Conservation (phyloP, 2,797 vertebrate species). For the Lacerta agilis region DNA sequence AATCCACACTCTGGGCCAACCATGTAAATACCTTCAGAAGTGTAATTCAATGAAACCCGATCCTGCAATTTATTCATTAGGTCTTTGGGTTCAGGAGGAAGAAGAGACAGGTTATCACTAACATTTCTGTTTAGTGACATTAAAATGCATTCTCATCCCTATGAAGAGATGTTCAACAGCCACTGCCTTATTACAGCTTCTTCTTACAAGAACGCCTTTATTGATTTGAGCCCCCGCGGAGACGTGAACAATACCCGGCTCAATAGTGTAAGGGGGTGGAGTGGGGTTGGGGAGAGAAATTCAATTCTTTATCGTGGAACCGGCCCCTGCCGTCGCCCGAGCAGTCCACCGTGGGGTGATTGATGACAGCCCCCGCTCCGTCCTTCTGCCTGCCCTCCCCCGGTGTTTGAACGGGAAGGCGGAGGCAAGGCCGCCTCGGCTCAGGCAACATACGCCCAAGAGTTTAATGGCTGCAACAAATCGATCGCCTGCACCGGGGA, state of each 20-base stretch:
- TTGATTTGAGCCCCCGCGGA: neutral
- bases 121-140: neutral
- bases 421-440: conserved; percentile 46
- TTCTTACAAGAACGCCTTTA: conserved; percentile 16
- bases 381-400: conserved; percentile 36
- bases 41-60: neutral
- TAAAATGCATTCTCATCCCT: neutral
- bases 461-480: conserved; percentile 61
- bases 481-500: conserved; percentile 7
- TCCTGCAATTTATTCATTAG: neutral
- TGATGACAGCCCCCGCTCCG: conserved; percentile 75
- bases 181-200: conserved; percentile 51
- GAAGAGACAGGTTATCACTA: too few species aligned
- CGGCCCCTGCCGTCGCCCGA: conserved; percentile 68
- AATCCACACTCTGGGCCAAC: neutral
- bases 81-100: neutral
- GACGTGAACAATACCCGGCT: neutral
- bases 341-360: conserved; percentile 72
- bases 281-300: neutral
- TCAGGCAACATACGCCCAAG: conserved; percentile 41
- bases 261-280: neutral
- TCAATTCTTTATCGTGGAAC: conserved; percentile 69
- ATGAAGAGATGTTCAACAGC: conserved; percentile 1
- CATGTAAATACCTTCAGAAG: neutral
- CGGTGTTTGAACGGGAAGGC: conserved; percentile 20